Evolutionary conservation across 2,113 vertebrate species (phyloP).

Genomic region (Pyxicephalus adspersus): DNA sequence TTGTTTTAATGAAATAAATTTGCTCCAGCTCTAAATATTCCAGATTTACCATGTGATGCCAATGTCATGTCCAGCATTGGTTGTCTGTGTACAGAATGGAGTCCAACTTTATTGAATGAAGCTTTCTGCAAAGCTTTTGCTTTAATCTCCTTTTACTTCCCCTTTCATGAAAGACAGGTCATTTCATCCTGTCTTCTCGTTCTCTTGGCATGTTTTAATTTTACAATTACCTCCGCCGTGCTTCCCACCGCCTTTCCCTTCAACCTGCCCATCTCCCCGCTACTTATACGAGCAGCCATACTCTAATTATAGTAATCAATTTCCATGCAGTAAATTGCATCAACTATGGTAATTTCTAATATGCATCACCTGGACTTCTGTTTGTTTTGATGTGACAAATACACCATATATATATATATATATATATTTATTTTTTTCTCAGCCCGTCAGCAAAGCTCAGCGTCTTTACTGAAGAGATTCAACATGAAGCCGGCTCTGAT

Average conservation of each 20-base stretch:
- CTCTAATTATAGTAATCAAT: conserved; percentile 70
- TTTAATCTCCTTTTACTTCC: too few relatives aligned
- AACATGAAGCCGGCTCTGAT: conserved; percentile 62
- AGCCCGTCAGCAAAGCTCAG: conserved; percentile 63
- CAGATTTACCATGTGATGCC: too few relatives aligned
- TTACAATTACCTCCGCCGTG: conserved; percentile 21
- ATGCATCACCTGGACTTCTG: conserved; percentile 65
- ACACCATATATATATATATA: conserved; percentile 59
- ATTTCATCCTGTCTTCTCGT: conserved; percentile 12
- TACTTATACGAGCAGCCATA: conserved; percentile 62
- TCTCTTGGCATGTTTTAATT: conserved; percentile 38
- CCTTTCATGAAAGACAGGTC: neutral
- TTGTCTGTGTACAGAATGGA: too few relatives aligned
- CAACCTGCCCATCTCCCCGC: conserved; percentile 61
- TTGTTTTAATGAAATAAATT: too few relatives aligned
- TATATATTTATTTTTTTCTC: conserved; percentile 65
- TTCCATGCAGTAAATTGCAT: conserved; percentile 66
- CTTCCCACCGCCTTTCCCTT: conserved; percentile 51
- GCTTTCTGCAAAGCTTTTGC: too few relatives aligned
- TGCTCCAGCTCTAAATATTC: too few relatives aligned
- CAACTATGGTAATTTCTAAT: conserved; percentile 70
- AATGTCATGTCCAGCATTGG: too few relatives aligned
- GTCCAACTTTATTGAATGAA: too few relatives aligned
- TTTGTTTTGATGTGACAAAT: conserved; percentile 70
- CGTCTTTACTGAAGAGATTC: conserved; percentile 67